Evolutionary conservation across 2,888 invertebrate species (phyloP).

Genomic region (Prosapia bicincta): DNA sequence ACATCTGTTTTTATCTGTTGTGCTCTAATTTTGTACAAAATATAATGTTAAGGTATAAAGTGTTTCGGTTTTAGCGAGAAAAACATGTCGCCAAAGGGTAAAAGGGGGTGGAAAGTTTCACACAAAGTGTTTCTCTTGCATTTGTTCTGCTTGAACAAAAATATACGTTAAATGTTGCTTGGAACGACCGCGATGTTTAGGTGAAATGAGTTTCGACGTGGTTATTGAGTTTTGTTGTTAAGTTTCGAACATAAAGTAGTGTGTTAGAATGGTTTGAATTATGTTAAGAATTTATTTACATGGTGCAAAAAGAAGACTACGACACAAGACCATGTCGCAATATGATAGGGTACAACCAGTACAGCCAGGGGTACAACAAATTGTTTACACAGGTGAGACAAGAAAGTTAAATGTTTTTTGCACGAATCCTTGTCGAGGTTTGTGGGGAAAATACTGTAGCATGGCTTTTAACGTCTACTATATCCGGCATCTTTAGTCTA

Average conservation of each 20-base stretch:
- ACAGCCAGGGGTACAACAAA: constrained; percentile 77
- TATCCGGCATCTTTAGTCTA: no score
- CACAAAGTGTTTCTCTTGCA: no score
- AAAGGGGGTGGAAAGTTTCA: no score
- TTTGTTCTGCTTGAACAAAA: no score
- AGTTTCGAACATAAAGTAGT: neutral
- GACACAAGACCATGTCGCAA: constrained; percentile 56
- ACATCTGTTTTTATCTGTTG: neutral
- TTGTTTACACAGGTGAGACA: constrained; percentile 71
- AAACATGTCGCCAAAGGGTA: no score
- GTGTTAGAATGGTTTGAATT: neutral
- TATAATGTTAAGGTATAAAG: no score
- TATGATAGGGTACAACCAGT: constrained; percentile 76
- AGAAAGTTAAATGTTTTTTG: no score
- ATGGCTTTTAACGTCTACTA: neutral
- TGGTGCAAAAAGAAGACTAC: constrained; percentile 46
- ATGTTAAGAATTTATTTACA: constrained; percentile 34
- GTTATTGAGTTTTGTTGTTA: neutral
- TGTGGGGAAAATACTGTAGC: no score
- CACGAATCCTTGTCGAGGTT: no score
- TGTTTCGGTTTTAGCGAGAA: no score
- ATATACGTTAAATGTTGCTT: no score
- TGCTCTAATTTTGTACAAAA: neutral
- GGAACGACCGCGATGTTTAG: neutral
- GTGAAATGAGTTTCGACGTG: constrained; percentile 16